phyloP scores from a whole-genome alignment of 1,140 invertebrate genomes.

The Drosophila sp. region DNA sequence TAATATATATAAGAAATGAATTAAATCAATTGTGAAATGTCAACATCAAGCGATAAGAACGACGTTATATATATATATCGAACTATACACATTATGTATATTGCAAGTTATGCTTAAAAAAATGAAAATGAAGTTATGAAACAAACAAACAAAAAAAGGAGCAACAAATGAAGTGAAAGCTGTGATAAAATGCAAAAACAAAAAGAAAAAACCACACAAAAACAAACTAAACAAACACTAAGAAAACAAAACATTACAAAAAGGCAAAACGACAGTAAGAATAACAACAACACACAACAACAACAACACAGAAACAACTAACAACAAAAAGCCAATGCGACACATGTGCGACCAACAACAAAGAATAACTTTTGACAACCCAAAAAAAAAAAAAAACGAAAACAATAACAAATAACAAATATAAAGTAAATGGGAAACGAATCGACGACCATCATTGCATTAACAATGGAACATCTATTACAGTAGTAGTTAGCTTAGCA shows the following conservation, averaged over 20 bases:
- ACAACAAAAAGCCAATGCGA: constrained; percentile 67
- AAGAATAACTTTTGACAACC: constrained; percentile 56
- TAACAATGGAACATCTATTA: constrained; percentile 29
- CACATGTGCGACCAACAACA: constrained; percentile 76
- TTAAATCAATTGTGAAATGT: constrained; percentile 25
- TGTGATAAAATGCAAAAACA: constrained; percentile 63
- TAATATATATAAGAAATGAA: constrained; percentile 41
- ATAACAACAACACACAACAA: constrained; percentile 17
- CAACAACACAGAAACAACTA: constrained; percentile 29
- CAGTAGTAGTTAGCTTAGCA: constrained; percentile 59
- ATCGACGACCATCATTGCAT: background rate
- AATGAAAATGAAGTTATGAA: constrained; percentile 42
- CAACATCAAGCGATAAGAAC: constrained; percentile 57
- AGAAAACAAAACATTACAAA: background rate
- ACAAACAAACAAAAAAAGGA: constrained; percentile 54
- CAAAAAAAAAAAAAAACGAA: constrained; percentile 5
- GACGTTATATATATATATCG: constrained; percentile 47
- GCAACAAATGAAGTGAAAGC: constrained; percentile 71
- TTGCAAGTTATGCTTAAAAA: constrained; percentile 77
- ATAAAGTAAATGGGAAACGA: constrained; percentile 16
- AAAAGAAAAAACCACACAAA: constrained; percentile 48
- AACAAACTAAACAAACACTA: constrained; percentile 28
- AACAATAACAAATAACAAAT: constrained; percentile 10
- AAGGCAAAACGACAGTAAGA: constrained; percentile 33
- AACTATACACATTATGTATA: constrained; percentile 54